These are phyloP conservation scores for Nibea coibor DNA, from an alignment of 2,113 vertebrate genomes.

Conservation along the genomic window DNA sequence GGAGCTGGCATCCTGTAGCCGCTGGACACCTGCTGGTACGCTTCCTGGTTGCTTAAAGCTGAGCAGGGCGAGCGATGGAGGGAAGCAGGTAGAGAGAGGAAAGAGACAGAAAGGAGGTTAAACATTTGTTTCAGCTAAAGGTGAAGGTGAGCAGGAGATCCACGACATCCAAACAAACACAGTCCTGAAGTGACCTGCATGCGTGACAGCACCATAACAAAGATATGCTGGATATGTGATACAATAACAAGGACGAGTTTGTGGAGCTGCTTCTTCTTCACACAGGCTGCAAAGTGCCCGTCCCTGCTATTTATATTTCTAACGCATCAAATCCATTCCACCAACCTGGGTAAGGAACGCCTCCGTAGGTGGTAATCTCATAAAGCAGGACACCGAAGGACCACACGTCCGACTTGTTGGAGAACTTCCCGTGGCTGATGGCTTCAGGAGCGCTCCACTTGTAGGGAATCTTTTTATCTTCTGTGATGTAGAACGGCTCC, in stretches of 20 bases:
- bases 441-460: conserved; percentile 89
- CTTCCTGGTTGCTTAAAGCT: conserved; percentile 80
- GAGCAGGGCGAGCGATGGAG: background rate
- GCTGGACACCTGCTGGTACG: conserved; percentile 57
- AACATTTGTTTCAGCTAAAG: background rate
- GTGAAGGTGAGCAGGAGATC: too few relatives aligned
- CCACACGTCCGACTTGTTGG: conserved; percentile 88
- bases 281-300: too few relatives aligned
- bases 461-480: conserved; percentile 84
- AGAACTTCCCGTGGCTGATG: conserved; percentile 83
- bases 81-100: background rate
- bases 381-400: conserved; percentile 88
- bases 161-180: too few relatives aligned
- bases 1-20: conserved; percentile 85
- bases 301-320: background rate
- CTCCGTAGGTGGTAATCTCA: conserved; percentile 85
- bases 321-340: background rate
- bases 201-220: too few relatives aligned
- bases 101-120: background rate
- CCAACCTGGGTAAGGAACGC: conserved; percentile 86
- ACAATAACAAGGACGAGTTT: too few relatives aligned
- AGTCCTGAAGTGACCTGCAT: too few relatives aligned
- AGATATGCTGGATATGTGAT: too few relatives aligned
- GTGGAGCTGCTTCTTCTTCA: too few relatives aligned
- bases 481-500: conserved; percentile 85